These are phyloP conservation scores for Anguilla anguilla DNA, from an alignment of 2,797 vertebrate species.

Conservation along the genomic window DNA sequence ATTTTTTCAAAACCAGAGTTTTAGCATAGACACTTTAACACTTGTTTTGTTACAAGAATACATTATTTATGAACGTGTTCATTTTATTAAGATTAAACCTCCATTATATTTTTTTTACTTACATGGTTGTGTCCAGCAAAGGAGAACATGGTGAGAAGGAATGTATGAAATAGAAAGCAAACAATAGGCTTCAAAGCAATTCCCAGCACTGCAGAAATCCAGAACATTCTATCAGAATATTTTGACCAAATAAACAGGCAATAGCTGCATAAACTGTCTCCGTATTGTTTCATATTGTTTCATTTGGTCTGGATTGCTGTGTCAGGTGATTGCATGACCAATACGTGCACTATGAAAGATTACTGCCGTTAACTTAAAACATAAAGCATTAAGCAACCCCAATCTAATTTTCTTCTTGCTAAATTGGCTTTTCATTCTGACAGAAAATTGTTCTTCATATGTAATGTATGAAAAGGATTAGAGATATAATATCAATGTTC, in stretches of 20 bases:
- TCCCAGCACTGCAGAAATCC: not conserved
- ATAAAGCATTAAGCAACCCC: slow-evolving; percentile 68
- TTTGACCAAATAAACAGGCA: slow-evolving; percentile 44
- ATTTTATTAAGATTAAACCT: not conserved
- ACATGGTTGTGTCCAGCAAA: not conserved
- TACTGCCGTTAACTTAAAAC: slow-evolving; percentile 66
- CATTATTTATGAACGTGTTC: not conserved
- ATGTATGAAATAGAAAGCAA: not conserved
- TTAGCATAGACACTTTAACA: not conserved
- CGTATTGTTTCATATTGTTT: not conserved
- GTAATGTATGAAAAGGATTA: slow-evolving; percentile 71
- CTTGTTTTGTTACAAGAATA: not conserved
- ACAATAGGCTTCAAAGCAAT: not conserved
- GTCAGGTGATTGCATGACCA: slow-evolving; percentile 68
- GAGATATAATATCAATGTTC: slow-evolving; percentile 69
- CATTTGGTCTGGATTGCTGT: slow-evolving; percentile 20
- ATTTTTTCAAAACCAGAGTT: not conserved
- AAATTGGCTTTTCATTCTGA: slow-evolving; percentile 72
- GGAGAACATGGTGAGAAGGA: not conserved
- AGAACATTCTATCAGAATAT: not conserved
- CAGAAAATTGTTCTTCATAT: slow-evolving; percentile 61
- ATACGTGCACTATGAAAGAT: slow-evolving; percentile 71
- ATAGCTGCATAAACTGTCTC: slow-evolving; percentile 14
- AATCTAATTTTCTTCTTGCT: slow-evolving; percentile 71
- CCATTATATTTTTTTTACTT: not conserved